Conservation (phyloP, 2,888 invertebrate genomes). For the Lepidochrysops patricia region DNA sequence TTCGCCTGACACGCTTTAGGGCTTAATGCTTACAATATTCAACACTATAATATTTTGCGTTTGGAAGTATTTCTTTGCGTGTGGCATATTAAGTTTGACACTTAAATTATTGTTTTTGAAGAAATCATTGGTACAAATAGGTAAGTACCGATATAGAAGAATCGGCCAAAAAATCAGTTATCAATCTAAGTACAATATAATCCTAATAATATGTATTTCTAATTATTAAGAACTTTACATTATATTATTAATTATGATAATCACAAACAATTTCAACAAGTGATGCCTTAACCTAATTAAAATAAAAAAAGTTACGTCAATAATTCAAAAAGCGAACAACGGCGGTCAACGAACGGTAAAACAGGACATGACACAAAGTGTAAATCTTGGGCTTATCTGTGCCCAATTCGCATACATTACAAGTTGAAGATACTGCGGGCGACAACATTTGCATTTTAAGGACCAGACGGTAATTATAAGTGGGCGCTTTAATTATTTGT, state of each 20-base stretch:
- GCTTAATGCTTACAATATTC: no score
- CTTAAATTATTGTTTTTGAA: no score
- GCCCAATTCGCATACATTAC: constrained; percentile 49
- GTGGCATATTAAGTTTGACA: no score
- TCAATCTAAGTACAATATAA: no score
- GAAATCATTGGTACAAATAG: neutral
- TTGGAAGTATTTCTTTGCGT: no score
- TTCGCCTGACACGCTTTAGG: neutral
- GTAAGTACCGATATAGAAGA: no score
- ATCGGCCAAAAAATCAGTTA: no score
- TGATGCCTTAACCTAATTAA: neutral
- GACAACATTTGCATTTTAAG: constrained; percentile 70
- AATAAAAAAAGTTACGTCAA: neutral
- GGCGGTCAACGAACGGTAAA: constrained; percentile 50
- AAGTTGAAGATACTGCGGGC: constrained; percentile 46
- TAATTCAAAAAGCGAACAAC: constrained; percentile 1
- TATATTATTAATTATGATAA: no score
- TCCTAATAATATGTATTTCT: no score
- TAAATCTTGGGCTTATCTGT: constrained; percentile 67
- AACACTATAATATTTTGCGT: no score
- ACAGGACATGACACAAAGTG: constrained; percentile 49
- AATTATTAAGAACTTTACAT: no score
- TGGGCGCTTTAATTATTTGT: constrained; percentile 37
- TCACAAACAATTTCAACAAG: neutral
- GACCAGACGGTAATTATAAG: constrained; percentile 61